A percentile compares a stretch with the other conserved stretches of the same genome.
These are phyloP conservation scores for Omphaloscelis lunosa DNA, from an alignment of 2,888 invertebrate genomes.

Conservation along the genomic window DNA sequence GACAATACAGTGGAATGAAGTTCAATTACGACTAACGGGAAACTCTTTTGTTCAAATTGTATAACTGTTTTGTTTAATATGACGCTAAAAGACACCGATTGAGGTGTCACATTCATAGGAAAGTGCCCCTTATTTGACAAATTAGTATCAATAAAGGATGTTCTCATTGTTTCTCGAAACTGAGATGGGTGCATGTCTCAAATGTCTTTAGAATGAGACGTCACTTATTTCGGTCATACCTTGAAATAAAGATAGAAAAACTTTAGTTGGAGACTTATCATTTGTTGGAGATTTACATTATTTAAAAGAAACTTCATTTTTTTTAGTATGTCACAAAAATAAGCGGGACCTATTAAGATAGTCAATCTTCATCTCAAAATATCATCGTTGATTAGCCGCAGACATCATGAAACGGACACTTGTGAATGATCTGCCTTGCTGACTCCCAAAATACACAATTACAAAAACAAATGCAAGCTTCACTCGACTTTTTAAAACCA, in stretches of 20 bases:
- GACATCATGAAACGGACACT: neutral
- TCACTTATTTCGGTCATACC: neutral
- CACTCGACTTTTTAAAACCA: neutral
- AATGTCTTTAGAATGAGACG: neutral
- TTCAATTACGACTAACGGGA: conserved; percentile 46
- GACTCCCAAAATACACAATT: neutral
- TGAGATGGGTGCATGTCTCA: neutral
- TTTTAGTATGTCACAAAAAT: neutral
- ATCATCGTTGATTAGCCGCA: neutral
- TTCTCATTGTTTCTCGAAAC: conserved; percentile 9
- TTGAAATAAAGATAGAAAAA: neutral
- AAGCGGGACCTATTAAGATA: neutral
- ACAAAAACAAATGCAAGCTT: neutral
- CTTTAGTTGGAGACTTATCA: neutral
- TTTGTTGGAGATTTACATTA: too few species aligned
- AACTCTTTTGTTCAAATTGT: conserved; percentile 33
- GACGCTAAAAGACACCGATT: conserved; percentile 53
- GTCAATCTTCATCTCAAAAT: neutral
- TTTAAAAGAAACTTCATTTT: neutral
- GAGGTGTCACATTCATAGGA: conserved; percentile 13
- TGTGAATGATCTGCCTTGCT: neutral
- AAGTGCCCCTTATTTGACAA: conserved; percentile 41
- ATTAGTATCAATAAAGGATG: conserved; percentile 49
- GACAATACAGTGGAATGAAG: conserved; percentile 31
- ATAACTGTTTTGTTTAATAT: conserved; percentile 55